Base-by-base conservation (phyloP, 2,797 vertebrate genomes). In the Lemur catta region DNA sequence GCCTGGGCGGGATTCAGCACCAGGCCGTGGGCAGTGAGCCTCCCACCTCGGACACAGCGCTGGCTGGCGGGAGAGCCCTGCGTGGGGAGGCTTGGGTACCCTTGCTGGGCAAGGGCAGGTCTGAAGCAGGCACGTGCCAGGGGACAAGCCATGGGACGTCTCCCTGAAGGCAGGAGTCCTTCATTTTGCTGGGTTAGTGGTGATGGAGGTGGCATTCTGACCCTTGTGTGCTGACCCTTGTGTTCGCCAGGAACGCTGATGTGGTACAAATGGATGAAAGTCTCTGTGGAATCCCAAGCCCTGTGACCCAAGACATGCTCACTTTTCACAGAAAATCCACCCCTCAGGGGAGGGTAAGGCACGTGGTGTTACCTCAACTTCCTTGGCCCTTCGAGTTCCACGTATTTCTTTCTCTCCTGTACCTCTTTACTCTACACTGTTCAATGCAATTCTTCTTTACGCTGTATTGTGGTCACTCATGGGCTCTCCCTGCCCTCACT, bases 321-420 rank as follows among this genome's bases (percentile, higher is more conserved):
- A 0, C 2, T 26, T 12, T 46, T 43, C 48, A 1, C 1, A 18
- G 13, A 9, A 18, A 11, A 18, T 41, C 5, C 24, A 1, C 17
- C 2, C 10, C 26, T 9, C 8, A 13, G 4, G 2, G 15, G 67
- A 24, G n/a, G 57, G 1, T 2, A 11, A 30, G 57, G 67, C 10
- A 3, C 3, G 0, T 4, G 7, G 4, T 0, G 4, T 12, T 52
- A 6, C 2, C 43, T 17, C 14, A 20, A 20, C 41, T 30, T 7
- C 57, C 41, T 38, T 0, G 4, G n/a, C 4, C 26, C 20, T n/a
- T 28, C 41, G 1, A 30, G 30, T 11, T 26, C n/a, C 59, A 22
- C 15, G 22, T 6, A 1, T 4, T 50, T 41, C 28, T 0, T 59
- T 41, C 30, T 67, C 12, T 17, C 79, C 24, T 6, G n/a, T 2